Evolutionary conservation across 2,888 invertebrate species (phyloP).

Genomic region (Aphrophora alni): DNA sequence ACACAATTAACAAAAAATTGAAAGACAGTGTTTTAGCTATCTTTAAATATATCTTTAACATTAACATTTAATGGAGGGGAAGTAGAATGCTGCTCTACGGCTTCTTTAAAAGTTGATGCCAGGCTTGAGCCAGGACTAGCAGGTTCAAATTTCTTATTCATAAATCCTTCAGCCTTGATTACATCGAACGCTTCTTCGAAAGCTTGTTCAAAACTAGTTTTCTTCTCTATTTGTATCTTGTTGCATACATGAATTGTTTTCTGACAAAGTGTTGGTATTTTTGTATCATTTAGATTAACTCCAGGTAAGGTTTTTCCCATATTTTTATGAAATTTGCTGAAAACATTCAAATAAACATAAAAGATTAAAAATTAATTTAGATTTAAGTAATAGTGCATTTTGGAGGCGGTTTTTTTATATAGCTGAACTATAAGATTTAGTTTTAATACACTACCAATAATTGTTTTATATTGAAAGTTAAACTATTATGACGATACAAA

Average conservation of each 20-base stretch:
- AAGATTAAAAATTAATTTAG: too few relatives aligned
- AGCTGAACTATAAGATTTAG: too few relatives aligned
- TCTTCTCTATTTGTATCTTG: slow-evolving; percentile 34
- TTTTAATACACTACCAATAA: too few relatives aligned
- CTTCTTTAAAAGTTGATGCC: slow-evolving; percentile 23
- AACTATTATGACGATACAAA: too few relatives aligned
- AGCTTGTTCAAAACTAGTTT: slow-evolving; percentile 30
- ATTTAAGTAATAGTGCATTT: too few relatives aligned
- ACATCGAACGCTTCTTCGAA: slow-evolving; percentile 41
- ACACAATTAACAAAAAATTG: too few relatives aligned
- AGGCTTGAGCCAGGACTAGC: background rate
- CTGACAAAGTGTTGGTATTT: slow-evolving; percentile 57
- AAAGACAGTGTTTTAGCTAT: background rate
- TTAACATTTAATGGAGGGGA: slow-evolving; percentile 4
- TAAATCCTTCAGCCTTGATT: slow-evolving; percentile 25
- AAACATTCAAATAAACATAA: too few relatives aligned
- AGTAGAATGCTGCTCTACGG: background rate
- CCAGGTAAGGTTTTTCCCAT: slow-evolving; percentile 62
- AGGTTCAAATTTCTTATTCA: background rate
- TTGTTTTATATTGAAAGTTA: too few relatives aligned
- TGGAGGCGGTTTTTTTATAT: too few relatives aligned
- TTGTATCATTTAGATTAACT: slow-evolving; percentile 63
- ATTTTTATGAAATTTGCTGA: slow-evolving; percentile 71
- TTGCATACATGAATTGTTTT: slow-evolving; percentile 36
- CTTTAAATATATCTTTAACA: slow-evolving; percentile 32